A percentile compares a stretch with the other conserved stretches of the same genome.
phyloP scores from a whole-genome alignment of 2,888 invertebrate genomes.

The Crossocerus cetratus region DNA sequence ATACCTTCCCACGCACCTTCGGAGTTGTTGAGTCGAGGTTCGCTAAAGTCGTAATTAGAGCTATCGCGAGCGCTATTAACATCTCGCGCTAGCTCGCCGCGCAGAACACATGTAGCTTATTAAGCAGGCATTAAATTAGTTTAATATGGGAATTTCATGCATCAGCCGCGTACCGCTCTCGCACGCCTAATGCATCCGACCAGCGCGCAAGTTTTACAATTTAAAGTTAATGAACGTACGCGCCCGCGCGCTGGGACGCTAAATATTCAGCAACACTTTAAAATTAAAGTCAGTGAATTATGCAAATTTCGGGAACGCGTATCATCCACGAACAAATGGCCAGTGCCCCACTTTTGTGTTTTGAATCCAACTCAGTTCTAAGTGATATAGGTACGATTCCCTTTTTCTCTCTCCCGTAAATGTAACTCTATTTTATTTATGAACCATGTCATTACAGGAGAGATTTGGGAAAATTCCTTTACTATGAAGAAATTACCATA shows the following conservation, averaged over 20 bases:
- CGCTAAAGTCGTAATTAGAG: no score
- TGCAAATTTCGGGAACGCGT: conserved; percentile 10
- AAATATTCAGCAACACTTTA: conserved; percentile 29
- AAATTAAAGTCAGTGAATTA: conserved; percentile 13
- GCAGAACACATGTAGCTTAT: background rate
- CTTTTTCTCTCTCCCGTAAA: no score
- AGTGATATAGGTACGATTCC: background rate
- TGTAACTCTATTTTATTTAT: no score
- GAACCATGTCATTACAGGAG: no score
- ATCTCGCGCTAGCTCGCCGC: background rate
- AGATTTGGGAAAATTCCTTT: no score
- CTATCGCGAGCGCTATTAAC: conserved; percentile 6
- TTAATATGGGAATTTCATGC: background rate
- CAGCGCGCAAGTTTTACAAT: background rate
- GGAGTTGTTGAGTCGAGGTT: no score
- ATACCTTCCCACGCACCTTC: no score
- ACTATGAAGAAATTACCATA: no score
- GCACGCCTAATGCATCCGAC: background rate
- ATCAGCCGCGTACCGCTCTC: background rate
- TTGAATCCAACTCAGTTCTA: background rate
- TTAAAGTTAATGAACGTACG: background rate
- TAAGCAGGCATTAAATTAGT: background rate
- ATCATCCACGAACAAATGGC: conserved; percentile 12
- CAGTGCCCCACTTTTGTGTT: background rate
- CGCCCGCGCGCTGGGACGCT: background rate